Evolutionary conservation across 2,797 vertebrate species (phyloP).

Genomic region (Distichodus sexfasciatus): DNA sequence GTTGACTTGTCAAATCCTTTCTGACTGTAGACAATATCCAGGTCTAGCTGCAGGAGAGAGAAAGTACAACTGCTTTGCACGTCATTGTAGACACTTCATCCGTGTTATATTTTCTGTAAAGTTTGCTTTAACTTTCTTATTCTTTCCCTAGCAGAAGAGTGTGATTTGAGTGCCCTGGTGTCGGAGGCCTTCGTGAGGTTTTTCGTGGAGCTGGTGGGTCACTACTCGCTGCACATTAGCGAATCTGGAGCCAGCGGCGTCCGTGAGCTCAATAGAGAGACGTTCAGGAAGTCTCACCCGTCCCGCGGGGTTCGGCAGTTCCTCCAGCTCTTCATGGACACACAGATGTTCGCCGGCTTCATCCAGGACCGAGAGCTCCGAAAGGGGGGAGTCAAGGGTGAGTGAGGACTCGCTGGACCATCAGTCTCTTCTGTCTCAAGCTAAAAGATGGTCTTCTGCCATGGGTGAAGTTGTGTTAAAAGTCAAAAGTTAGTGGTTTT

Average conservation of each 20-base stretch:
- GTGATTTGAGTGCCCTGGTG: slow-evolving; percentile 81
- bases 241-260: slow-evolving; percentile 76
- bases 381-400: slow-evolving; percentile 84
- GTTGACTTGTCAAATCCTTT: background rate
- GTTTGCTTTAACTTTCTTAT: background rate
- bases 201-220: slow-evolving; percentile 93
- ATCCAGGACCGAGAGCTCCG: slow-evolving; percentile 93
- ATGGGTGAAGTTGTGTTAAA: background rate
- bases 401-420: slow-evolving; percentile 29
- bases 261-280: slow-evolving; percentile 85
- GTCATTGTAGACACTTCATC: background rate
- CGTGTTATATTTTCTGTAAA: background rate
- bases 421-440: background rate
- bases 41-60: no score
- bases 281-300: slow-evolving; percentile 86
- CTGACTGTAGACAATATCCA: no score
- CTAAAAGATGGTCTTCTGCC: background rate
- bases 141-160: slow-evolving; percentile 56
- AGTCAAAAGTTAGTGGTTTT: no score
- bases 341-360: slow-evolving; percentile 97
- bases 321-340: slow-evolving; percentile 96
- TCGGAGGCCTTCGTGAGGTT: slow-evolving; percentile 93
- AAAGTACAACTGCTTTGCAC: background rate
- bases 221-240: slow-evolving; percentile 89
- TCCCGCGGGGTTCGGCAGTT: slow-evolving; percentile 88